These are phyloP conservation scores for Pollenia amentaria DNA, from an alignment of 2,888 invertebrate genomes.

Conservation along the genomic window DNA sequence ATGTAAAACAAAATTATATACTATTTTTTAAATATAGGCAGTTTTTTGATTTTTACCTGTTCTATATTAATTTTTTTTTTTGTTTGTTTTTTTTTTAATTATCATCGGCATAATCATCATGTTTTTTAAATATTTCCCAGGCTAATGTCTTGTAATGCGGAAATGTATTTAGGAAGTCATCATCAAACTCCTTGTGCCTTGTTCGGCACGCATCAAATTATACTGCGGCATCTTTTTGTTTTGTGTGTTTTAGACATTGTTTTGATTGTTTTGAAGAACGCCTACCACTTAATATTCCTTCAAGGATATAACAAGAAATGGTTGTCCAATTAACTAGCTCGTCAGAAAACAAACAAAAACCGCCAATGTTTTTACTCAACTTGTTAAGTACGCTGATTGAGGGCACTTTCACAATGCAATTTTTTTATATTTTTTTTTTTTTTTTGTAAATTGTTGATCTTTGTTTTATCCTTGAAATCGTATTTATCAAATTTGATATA, in stretches of 20 bases:
- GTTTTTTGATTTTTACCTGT: constrained; percentile 43
- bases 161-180: constrained; percentile 66
- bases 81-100: constrained; percentile 18
- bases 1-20: background rate
- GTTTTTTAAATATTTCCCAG: constrained; percentile 32
- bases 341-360: constrained; percentile 64
- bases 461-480: background rate
- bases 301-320: constrained; percentile 64
- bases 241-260: constrained; percentile 63
- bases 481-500: background rate
- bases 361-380: constrained; percentile 39
- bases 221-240: constrained; percentile 59
- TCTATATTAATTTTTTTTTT: background rate
- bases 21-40: background rate
- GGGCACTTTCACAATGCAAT: background rate
- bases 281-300: constrained; percentile 76
- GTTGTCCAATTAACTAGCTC: constrained; percentile 66
- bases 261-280: constrained; percentile 77
- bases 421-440: no score
- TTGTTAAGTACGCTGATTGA: constrained; percentile 21
- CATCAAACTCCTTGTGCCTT: constrained; percentile 75
- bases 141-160: constrained; percentile 56
- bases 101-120: constrained; percentile 15
- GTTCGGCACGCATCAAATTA: constrained; percentile 77
- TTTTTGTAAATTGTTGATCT: background rate